phyloP scores from a whole-genome alignment of 1,140 invertebrate genomes.

The Macrosteles quadrilineatus region DNA sequence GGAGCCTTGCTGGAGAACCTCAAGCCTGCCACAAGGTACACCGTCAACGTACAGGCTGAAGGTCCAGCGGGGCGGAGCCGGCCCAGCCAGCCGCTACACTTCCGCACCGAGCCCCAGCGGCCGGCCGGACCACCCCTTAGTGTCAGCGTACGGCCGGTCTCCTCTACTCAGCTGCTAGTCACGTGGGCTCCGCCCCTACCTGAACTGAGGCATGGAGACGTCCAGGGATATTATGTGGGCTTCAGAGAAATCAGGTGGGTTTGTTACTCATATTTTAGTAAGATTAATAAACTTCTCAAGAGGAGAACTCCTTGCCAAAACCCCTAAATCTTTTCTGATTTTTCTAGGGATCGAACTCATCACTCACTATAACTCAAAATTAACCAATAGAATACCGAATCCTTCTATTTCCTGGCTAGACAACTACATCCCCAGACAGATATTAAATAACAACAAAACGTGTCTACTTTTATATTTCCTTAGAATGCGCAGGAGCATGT shows the following conservation, averaged over 20 bases:
- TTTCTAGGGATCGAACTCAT: no score
- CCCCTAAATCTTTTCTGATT: no score
- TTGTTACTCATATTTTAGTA: not conserved
- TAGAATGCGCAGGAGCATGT: no score
- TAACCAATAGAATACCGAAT: no score
- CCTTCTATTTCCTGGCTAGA: no score
- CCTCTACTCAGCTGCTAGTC: conserved; percentile 74
- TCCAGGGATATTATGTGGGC: conserved; percentile 70
- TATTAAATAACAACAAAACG: no score
- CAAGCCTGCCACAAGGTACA: conserved; percentile 76
- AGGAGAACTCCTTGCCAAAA: no score
- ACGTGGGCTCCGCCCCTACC: conserved; percentile 72
- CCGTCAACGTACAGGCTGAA: conserved; percentile 72
- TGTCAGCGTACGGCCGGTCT: conserved; percentile 67
- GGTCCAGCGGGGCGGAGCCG: conserved; percentile 72
- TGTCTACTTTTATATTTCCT: no score
- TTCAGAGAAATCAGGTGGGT: conserved; percentile 50
- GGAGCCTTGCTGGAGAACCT: conserved; percentile 67
- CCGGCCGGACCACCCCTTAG: conserved; percentile 73
- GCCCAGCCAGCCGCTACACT: conserved; percentile 66
- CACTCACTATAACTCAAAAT: no score
- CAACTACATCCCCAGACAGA: no score
- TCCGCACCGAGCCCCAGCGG: conserved; percentile 74
- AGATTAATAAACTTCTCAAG: no score
- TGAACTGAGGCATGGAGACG: conserved; percentile 70